Base-by-base conservation (phyloP, 2,113 vertebrate genomes). In the Acrocephalus kingi region DNA sequence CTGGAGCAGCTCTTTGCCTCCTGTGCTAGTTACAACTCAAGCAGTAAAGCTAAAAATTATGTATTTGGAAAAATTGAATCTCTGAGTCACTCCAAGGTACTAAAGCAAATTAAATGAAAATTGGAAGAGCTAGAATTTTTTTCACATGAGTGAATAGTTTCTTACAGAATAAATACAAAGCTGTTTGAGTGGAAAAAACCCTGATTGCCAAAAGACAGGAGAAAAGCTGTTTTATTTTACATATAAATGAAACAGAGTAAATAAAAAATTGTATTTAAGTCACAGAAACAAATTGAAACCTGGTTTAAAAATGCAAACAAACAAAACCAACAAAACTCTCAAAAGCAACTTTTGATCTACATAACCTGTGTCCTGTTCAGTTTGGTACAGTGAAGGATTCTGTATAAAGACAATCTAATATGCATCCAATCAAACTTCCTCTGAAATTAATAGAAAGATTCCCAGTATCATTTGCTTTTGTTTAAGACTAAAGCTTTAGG, bases 41-140 rank as follows among this genome's bases (percentile, higher is more conserved):
- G 48, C 51, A 94, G 58, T 56, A 93, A 93, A 94, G 86, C 83
- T 84, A 94, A 96, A 97, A 98, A 94, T 95, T 9, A 92, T 94
- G 77, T 72, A 95, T 97, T 96, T 96, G 74, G 51, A 97, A 87
- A 97, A 97, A 96, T 33, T 95, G 93, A 79, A 94, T 94, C 87
- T 86, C 51, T 95, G 77, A 96, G 66, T 92, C 93, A 87, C 71
- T 97, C 55, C 66, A 97, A 96, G 79, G 95, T 84, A 96, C 74
- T 86, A 94, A 91, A 95, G 66, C 39, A 97, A 98, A 97, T 97
- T 97, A 96, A 97, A 96, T 89, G 92, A 97, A 97, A 97, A 97
- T 96, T 97, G 94, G 73, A 96, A 97, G 64, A 97, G 92, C 49
- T 94, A 93, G 83, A 81, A 37, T 74, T 90, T 97, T 97, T 96